A percentile compares a stretch with the other conserved stretches of the same genome.
phyloP scores from a whole-genome alignment of 2,113 vertebrate genomes.

The Otis tarda region DNA sequence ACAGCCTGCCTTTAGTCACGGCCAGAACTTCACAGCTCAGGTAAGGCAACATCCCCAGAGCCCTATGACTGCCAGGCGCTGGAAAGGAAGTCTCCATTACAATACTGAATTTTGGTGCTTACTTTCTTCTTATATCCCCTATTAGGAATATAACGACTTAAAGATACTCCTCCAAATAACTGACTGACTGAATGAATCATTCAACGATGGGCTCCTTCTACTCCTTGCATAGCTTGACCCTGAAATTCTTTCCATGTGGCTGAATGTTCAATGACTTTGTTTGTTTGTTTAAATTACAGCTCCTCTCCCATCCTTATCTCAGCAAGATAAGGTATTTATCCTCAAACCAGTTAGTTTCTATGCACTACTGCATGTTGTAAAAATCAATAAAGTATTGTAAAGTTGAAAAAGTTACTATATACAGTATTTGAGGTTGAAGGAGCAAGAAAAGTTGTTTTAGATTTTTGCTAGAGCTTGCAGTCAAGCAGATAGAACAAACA shows the following conservation, averaged over 20 bases:
- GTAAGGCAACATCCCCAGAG: background rate
- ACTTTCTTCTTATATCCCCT: background rate
- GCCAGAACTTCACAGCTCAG: background rate
- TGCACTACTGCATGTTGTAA: background rate
- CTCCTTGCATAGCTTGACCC: background rate
- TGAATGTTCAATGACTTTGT: background rate
- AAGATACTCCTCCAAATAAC: background rate
- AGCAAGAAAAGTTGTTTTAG: background rate
- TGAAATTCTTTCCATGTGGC: background rate
- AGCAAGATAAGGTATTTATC: background rate
- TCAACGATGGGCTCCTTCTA: background rate
- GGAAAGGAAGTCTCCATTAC: background rate
- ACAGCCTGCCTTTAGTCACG: background rate
- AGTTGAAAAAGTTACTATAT: background rate
- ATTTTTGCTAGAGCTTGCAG: background rate
- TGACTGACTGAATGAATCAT: background rate
- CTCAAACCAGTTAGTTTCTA: background rate
- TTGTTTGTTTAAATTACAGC: background rate
- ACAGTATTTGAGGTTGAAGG: background rate
- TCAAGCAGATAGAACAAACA: background rate
- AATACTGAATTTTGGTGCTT: background rate
- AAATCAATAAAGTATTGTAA: background rate
- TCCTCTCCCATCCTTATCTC: background rate
- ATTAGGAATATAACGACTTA: background rate
- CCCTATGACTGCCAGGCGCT: rapidly evolving